phyloP scores from a whole-genome alignment of 2,888 invertebrate species.

The Neria commutata region DNA sequence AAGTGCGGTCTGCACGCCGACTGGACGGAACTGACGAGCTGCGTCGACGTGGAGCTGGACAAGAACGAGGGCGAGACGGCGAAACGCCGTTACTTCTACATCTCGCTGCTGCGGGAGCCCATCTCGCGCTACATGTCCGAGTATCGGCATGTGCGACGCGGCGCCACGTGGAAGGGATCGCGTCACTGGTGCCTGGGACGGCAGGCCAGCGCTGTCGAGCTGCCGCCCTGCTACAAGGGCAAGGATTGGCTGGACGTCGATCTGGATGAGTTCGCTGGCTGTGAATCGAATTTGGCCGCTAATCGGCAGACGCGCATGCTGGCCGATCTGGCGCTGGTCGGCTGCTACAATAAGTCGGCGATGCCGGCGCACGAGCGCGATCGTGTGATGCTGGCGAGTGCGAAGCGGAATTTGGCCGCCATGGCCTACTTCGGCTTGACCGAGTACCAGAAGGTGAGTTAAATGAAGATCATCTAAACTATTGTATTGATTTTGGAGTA shows the following conservation, averaged over 20 bases:
- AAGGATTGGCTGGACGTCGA: constrained; percentile 89
- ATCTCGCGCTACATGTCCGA: constrained; percentile 93
- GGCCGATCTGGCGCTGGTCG: constrained; percentile 91
- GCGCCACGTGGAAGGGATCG: constrained; percentile 93
- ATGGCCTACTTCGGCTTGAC: constrained; percentile 98
- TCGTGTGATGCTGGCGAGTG: constrained; percentile 88
- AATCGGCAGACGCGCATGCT: constrained; percentile 98
- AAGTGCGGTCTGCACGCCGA: constrained; percentile 98
- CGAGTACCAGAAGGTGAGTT: constrained; percentile 84
- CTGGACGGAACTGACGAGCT: constrained; percentile 94
- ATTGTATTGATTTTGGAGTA: too few relatives aligned
- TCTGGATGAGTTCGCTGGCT: constrained; percentile 87
- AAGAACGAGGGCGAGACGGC: constrained; percentile 84
- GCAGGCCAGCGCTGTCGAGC: constrained; percentile 78
- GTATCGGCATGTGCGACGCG: constrained; percentile 94
- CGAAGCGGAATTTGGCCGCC: constrained; percentile 90
- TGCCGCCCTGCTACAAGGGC: constrained; percentile 78
- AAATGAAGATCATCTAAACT: too few relatives aligned
- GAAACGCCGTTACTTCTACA: constrained; percentile 92
- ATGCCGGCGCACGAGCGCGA: constrained; percentile 78
- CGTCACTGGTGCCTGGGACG: constrained; percentile 77
- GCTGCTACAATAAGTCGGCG: constrained; percentile 89
- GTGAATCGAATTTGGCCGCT: constrained; percentile 91
- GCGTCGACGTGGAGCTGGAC: constrained; percentile 90
- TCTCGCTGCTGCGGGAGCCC: constrained; percentile 93